Conservation (phyloP, 2,888 invertebrate species). For the Willowsia nigromaculata region DNA sequence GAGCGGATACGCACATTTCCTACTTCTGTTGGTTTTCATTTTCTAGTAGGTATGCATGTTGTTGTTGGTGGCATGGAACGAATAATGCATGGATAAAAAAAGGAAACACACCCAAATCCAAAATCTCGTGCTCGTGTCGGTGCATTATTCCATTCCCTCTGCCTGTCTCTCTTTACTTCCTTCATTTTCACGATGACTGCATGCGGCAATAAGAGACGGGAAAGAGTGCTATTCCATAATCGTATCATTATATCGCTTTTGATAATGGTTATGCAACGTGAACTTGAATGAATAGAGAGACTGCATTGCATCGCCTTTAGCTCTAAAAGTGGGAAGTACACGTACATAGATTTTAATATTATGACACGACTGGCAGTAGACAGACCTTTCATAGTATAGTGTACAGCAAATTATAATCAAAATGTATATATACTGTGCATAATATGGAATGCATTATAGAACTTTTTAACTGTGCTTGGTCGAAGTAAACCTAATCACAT, state of each 20-base stretch:
- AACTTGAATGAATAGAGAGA: constrained; percentile 47
- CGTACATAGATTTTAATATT: constrained; percentile 12
- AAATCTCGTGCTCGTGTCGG: constrained; percentile 51
- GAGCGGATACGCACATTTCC: constrained; percentile 60
- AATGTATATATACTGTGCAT: neutral
- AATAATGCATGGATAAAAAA: constrained; percentile 29
- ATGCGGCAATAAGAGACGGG: neutral
- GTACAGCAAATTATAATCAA: neutral
- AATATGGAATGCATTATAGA: no score
- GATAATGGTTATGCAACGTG: constrained; percentile 58
- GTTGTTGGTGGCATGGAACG: neutral
- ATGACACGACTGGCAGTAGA: neutral
- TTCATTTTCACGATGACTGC: neutral
- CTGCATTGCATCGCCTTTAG: neutral
- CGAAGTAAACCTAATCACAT: neutral
- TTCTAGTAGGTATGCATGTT: neutral
- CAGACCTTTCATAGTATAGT: no score
- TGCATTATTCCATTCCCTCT: constrained; percentile 33
- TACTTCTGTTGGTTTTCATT: constrained; percentile 30
- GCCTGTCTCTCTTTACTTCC: constrained; percentile 6
- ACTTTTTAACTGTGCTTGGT: neutral
- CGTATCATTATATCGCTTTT: constrained; percentile 45
- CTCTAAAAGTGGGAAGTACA: neutral
- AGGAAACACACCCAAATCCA: constrained; percentile 59
- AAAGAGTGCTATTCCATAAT: constrained; percentile 33